Percentiles rank a stretch among this genome's conserved stretches.
These are phyloP conservation scores for Phymastichus coffea DNA, from an alignment of 1,140 invertebrate species.

Conservation along the genomic window DNA sequence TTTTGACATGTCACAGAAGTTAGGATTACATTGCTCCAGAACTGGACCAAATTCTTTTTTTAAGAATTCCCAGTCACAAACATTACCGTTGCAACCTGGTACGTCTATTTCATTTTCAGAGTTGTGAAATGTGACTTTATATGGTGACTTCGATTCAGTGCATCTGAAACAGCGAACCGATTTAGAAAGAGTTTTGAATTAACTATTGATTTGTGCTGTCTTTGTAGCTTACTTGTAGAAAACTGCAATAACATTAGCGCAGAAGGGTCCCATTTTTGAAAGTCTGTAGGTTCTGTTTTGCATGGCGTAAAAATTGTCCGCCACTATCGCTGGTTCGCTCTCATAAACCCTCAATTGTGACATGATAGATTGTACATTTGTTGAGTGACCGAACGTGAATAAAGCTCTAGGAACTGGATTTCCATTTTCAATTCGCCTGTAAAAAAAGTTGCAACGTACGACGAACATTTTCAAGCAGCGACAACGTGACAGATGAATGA, in stretches of 20 bases:
- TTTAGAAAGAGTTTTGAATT: no score
- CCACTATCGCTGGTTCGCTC: constrained; percentile 64
- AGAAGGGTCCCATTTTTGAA: constrained; percentile 73
- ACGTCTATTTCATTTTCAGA: neutral
- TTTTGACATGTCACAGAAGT: no score
- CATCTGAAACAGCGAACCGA: no score
- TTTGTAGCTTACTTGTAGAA: no score
- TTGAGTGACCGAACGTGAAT: constrained; percentile 74
- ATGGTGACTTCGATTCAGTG: neutral
- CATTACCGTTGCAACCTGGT: neutral
- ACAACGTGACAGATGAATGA: neutral
- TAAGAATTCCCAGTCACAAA: neutral
- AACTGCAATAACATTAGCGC: constrained; percentile 74
- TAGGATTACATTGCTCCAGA: neutral
- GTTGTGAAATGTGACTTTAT: neutral
- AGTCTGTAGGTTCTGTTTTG: constrained; percentile 68
- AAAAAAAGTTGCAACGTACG: no score
- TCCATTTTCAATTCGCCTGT: constrained; percentile 11
- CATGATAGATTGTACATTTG: constrained; percentile 64
- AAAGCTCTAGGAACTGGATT: constrained; percentile 59
- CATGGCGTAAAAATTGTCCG: constrained; percentile 66
- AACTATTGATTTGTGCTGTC: no score
- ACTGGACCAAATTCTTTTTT: neutral
- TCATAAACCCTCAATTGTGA: constrained; percentile 67
- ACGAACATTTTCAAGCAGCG: no score